Conservation (phyloP, 2,797 vertebrate genomes). For the Gouania willdenowi region DNA sequence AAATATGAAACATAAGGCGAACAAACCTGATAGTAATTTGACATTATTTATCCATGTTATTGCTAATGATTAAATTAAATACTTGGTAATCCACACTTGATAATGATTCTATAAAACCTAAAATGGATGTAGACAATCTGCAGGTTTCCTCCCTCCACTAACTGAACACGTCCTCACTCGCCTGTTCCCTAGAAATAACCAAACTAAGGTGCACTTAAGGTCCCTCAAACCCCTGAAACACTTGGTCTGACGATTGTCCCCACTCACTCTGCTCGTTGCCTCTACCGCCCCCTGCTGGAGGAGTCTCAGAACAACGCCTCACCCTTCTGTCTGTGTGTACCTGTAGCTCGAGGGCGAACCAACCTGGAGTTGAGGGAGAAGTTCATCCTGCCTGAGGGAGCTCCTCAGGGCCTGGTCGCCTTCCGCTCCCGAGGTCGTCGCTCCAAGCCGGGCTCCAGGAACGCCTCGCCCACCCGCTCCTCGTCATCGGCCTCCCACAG, state of each 20-base stretch:
- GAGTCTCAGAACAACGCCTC: background rate
- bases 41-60: too few relatives aligned
- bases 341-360: conserved; percentile 90
- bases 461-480: conserved; percentile 92
- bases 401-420: conserved; percentile 89
- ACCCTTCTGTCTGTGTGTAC: background rate
- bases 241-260: conserved; percentile 48
- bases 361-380: conserved; percentile 97
- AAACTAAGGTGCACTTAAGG: conserved; percentile 26
- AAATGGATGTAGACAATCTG: background rate
- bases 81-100: too few relatives aligned
- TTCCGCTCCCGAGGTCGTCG: conserved; percentile 92
- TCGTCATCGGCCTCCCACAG: conserved; percentile 96
- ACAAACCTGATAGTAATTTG: too few relatives aligned
- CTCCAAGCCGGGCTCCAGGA: conserved; percentile 92
- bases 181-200: conserved; percentile 1
- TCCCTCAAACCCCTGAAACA: conserved; percentile 12
- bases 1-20: too few relatives aligned
- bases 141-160: conserved; percentile 19
- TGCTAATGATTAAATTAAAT: too few relatives aligned
- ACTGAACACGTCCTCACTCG: conserved; percentile 8
- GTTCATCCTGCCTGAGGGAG: conserved; percentile 94
- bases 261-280: conserved; percentile 62
- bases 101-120: background rate
- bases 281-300: conserved; percentile 46